Base-by-base conservation (phyloP, 2,113 vertebrate species). In the Rhinoptilus africanus region DNA sequence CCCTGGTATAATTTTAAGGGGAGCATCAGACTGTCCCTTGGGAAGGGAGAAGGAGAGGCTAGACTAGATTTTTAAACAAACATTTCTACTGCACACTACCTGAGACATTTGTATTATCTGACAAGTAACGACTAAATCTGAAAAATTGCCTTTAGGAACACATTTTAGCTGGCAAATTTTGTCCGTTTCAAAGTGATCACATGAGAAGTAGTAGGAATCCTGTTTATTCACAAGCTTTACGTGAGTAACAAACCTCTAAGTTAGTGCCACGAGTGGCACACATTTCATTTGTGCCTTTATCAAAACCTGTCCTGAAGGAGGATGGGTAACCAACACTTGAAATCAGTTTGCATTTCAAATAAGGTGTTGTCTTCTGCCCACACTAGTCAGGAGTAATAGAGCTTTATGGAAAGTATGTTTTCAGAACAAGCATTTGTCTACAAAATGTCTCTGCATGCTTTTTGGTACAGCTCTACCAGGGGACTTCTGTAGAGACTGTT, bases 351-450 rank as follows among this genome's bases (percentile, higher is more conserved):
- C 19, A 22, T 23, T 67, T 66, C 16, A 59, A 57, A 15, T 21
- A 67, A 85, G 21, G 0, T 12, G 3, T 19, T 64, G 32, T 11
- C 22, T 81, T 80, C 47, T 73, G 14, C 32, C 39, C n/a, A n/a
- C 15, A 67, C 1, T 12, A 32, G 6, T 17, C 34, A 37, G n/a
- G 8, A n/a, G 27, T 7, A 18, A 48, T 35, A 68, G 60, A 85
- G 3, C 4, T 74, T 45, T 54, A 50, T 7, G 26, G 34, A 32
- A 79, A 53, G 13, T 11, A 37, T 8, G 2, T 62, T 88, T 79
- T 51, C n/a, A 54, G 41, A 47, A 10, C 6, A 35, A 57, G 4
- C 0, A 0, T 48, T 57, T 81, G 9, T 41, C 47, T 92, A 26
- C 56, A 45, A 35, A 41, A 6, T 39, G 68, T 12, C 39, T 39